phyloP scores from a whole-genome alignment of 2,113 vertebrate genomes.

The Microcebus tavaratra region DNA sequence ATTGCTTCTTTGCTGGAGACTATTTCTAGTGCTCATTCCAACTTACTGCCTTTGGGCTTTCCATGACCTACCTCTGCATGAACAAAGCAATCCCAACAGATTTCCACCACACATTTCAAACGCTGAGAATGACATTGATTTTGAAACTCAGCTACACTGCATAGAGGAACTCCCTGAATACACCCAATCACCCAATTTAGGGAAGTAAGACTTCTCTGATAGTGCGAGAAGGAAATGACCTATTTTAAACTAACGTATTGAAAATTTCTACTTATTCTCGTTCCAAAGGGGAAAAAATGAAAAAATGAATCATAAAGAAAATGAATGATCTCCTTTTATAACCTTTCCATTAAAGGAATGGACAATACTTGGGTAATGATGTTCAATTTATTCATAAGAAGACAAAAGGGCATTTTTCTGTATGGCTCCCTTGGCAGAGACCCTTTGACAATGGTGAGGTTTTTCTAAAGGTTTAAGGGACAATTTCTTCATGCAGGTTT shows the following conservation, averaged over 20 bases:
- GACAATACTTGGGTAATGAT: conserved; percentile 37
- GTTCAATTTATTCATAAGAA: conserved; percentile 81
- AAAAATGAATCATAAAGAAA: conserved; percentile 54
- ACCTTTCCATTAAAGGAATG: conserved; percentile 46
- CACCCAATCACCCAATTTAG: neutral
- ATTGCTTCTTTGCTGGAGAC: neutral
- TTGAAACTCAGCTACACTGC: neutral
- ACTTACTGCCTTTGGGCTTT: neutral
- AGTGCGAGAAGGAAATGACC: conserved; percentile 30
- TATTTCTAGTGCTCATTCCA: neutral
- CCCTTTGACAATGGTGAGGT: neutral
- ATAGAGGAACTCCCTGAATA: neutral
- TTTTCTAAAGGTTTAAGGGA: conserved; percentile 24
- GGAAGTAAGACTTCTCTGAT: conserved; percentile 41
- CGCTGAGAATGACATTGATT: neutral
- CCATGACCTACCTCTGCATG: neutral
- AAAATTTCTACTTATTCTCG: conserved; percentile 52
- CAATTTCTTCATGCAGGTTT: neutral
- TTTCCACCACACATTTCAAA: neutral
- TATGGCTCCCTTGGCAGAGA: neutral
- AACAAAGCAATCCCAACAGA: neutral
- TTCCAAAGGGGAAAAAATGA: neutral
- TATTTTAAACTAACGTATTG: conserved; percentile 58
- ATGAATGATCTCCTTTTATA: conserved; percentile 30
- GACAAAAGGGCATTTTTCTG: conserved; percentile 67